Conservation (phyloP, 2,797 vertebrate genomes). For the Selene dorsalis region DNA sequence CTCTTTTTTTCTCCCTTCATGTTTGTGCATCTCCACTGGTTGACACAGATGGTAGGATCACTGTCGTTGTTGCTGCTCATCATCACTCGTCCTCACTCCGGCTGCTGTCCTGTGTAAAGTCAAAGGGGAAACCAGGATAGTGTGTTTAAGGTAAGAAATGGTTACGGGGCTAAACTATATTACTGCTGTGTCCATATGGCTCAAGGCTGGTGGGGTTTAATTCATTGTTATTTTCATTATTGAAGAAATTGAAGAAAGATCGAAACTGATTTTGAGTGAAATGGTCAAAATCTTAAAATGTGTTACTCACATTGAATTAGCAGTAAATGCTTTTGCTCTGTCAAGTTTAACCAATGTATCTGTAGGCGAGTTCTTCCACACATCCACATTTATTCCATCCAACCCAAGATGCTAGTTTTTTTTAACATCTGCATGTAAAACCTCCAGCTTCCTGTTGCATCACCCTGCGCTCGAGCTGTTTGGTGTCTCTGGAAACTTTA, state of each 20-base stretch:
- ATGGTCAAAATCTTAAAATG: not conserved
- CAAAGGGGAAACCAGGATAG: no score
- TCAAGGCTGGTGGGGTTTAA: no score
- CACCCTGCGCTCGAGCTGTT: no score
- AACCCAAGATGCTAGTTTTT: not conserved
- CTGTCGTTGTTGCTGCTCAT: not conserved
- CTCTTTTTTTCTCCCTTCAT: slow-evolving; percentile 32
- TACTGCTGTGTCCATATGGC: no score
- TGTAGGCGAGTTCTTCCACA: no score
- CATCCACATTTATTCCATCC: not conserved
- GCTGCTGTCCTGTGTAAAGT: not conserved
- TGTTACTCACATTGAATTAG: no score
- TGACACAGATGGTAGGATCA: slow-evolving; percentile 12
- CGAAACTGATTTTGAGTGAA: not conserved
- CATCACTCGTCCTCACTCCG: not conserved
- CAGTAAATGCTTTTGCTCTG: no score
- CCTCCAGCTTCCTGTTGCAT: slow-evolving; percentile 53
- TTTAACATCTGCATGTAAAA: no score
- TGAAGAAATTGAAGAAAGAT: no score
- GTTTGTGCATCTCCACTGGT: slow-evolving; percentile 26
- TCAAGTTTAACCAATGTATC: no score
- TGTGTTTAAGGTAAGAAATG: slow-evolving; percentile 1
- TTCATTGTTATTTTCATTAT: no score
- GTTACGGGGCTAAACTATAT: no score
- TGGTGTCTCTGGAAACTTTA: slow-evolving; percentile 50